Conservation (phyloP, 30 jellyfish, hydroid and myxozoan genomes). For the Chrysaora quinquecirrha region DNA sequence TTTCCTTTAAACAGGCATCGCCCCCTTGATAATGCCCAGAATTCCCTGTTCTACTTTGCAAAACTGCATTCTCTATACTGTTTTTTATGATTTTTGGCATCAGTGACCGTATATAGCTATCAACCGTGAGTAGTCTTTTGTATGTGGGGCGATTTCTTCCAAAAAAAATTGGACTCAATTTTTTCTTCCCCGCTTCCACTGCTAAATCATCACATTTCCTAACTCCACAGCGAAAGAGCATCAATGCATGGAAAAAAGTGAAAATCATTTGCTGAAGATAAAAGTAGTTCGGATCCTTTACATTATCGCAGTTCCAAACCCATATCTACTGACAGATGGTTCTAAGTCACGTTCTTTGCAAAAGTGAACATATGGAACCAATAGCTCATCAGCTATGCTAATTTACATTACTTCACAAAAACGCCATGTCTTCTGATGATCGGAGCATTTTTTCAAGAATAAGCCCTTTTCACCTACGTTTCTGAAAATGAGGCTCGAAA, state of each 20-base stretch:
- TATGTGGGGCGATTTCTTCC: too few relatives aligned
- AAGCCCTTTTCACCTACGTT: too few relatives aligned
- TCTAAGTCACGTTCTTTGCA: background rate
- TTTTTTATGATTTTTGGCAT: too few relatives aligned
- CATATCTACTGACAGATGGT: background rate
- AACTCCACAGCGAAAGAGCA: background rate
- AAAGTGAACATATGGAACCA: background rate
- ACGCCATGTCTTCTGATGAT: slow-evolving; percentile 36
- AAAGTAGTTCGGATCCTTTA: background rate
- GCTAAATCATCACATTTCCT: background rate
- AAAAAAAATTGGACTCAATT: background rate
- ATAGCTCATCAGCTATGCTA: too few relatives aligned
- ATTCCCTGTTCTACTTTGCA: background rate
- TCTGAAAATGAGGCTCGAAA: too few relatives aligned
- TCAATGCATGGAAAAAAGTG: background rate
- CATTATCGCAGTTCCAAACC: background rate
- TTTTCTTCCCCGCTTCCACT: background rate
- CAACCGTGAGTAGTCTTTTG: background rate
- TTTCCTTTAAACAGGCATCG: background rate
- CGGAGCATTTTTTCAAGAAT: slow-evolving; percentile 23
- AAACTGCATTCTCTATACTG: too few relatives aligned
- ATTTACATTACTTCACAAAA: background rate
- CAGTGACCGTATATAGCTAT: background rate
- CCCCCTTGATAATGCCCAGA: background rate
- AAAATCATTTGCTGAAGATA: background rate